Base-by-base conservation (phyloP, 2,797 vertebrate species). In the Micrastur ruficollis region DNA sequence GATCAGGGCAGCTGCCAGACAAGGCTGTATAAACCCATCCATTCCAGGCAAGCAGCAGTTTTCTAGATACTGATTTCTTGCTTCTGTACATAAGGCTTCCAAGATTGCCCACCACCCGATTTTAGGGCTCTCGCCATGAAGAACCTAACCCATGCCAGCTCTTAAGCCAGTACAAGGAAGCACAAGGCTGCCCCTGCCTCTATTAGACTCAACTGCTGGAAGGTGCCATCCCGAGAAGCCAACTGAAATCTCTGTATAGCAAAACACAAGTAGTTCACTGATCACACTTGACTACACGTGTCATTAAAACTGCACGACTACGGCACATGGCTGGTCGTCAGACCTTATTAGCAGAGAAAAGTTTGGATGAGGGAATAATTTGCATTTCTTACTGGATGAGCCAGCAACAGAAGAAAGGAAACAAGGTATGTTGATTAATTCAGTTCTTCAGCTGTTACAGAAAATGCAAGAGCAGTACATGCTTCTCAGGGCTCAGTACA, bases 281-380 rank as follows among this genome's bases (percentile, higher is more conserved):
- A 59, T 16, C 62, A 62, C 0, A 0, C 89, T 2, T 34, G 25
- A 59, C 25, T 36, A n/a, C 68, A 19, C 4, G 0, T 25, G 53
- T 49, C 76, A 61, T 49, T 42, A 81, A 19, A 66, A 40, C 27
- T 18, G n/a, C 58, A 38, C 15, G 36, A 38, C 82, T 59, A 11
- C 1, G 21, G 53, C 70, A 75, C 29, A 3, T 7, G 50, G 50
- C 58, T 85, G 74, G 9, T 76, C 81, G 80, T 81, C 14, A 76
- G 18, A 61, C n/a, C 38, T 75, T 23, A 44, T 4, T 53, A 86
- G 50, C 63, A 62, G 50, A 73, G 55, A 89, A 62, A 82, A 44
- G 26, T 47, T 73, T 56, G 46, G 58, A 46, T 0, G 0, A 95
- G 29, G 20, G 50, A 72, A 19, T 31, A 32, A 87, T 61, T 83